A percentile compares a stretch with the other conserved stretches of the same genome.
These are phyloP conservation scores for Bembecia ichneumoniformis DNA, from an alignment of 2,888 invertebrate genomes.

Conservation along the genomic window DNA sequence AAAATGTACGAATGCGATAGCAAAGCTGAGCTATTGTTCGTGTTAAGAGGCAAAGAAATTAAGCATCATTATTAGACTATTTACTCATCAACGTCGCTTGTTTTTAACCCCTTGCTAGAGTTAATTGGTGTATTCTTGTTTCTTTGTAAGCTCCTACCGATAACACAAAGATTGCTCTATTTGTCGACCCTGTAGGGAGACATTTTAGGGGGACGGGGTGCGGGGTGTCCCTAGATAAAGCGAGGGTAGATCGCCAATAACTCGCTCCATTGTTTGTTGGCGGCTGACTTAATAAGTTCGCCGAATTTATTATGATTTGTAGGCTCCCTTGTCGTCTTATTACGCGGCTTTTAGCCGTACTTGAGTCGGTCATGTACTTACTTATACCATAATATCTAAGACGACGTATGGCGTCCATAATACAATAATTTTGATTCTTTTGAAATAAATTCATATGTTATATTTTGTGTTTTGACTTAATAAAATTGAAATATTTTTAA, in stretches of 20 bases:
- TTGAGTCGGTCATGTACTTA: constrained; percentile 27
- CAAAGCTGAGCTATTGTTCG: background rate
- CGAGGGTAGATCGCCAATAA: constrained; percentile 68
- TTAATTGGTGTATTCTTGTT: constrained; percentile 62
- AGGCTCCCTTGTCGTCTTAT: constrained; percentile 59
- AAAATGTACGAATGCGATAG: no score
- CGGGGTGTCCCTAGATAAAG: constrained; percentile 45
- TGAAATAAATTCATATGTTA: no score
- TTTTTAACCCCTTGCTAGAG: constrained; percentile 40
- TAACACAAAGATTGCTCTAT: constrained; percentile 58
- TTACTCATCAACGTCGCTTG: constrained; percentile 12
- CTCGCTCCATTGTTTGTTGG: constrained; percentile 67
- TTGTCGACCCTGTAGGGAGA: constrained; percentile 36
- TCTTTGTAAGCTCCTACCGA: constrained; percentile 57
- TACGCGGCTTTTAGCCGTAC: constrained; percentile 50
- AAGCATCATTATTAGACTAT: constrained; percentile 4
- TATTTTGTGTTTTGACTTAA: no score
- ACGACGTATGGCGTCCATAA: no score
- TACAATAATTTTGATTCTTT: no score
- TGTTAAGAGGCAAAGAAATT: background rate
- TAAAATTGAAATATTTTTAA: no score
- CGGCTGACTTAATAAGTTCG: constrained; percentile 68
- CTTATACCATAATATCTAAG: background rate
- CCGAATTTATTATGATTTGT: constrained; percentile 70
- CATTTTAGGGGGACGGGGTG: constrained; percentile 18